These are phyloP conservation scores for Drosophila kanapiae DNA, from an alignment of 1,140 invertebrate genomes.

Conservation along the genomic window DNA sequence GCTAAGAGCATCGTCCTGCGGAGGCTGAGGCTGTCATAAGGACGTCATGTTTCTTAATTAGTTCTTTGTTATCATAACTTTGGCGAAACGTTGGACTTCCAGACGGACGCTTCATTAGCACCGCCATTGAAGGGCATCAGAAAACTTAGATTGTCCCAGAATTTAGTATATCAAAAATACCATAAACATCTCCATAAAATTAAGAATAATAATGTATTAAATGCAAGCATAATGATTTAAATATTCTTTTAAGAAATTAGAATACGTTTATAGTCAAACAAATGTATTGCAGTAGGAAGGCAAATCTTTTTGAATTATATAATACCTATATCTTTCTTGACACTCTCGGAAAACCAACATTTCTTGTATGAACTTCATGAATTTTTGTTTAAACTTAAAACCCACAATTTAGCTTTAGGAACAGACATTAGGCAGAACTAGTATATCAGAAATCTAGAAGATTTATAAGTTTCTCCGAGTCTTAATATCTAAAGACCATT, in stretches of 20 bases:
- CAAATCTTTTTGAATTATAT: neutral
- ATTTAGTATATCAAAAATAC: neutral
- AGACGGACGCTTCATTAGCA: constrained; percentile 60
- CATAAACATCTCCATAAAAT: neutral
- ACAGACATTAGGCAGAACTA: neutral
- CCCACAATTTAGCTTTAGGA: neutral
- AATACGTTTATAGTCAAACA: neutral
- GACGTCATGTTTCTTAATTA: constrained; percentile 83
- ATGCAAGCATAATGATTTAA: neutral
- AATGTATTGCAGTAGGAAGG: too few species aligned
- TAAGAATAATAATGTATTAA: rapidly evolving
- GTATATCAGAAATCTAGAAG: neutral
- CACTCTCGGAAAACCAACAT: neutral
- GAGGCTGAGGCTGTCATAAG: constrained; percentile 67
- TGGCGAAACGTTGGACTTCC: constrained; percentile 27
- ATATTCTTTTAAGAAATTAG: too few species aligned
- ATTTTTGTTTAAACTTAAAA: neutral
- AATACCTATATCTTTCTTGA: too few species aligned
- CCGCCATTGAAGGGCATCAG: constrained; percentile 5
- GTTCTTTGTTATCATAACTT: constrained; percentile 83
- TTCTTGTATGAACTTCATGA: neutral
- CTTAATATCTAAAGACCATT: neutral
- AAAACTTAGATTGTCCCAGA: neutral
- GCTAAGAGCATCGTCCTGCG: constrained; percentile 6
- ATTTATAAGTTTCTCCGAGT: neutral